Evolutionary conservation across 2,888 invertebrate species (phyloP), one percentile per base, ranked within the genome.

Genomic region (Aleiodes leptofemur): DNA sequence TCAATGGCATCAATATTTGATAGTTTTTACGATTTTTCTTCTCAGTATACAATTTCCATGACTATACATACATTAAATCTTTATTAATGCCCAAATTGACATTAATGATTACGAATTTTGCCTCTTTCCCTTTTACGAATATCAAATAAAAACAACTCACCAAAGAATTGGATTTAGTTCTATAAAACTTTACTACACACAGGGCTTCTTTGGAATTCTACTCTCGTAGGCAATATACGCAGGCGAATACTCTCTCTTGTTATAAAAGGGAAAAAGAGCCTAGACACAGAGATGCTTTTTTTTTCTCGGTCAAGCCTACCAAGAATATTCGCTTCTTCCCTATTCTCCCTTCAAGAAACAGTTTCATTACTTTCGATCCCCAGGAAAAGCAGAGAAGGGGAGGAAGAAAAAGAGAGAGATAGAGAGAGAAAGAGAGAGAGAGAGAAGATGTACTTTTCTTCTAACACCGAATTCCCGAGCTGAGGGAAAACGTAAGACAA

Each of bases 321-420:
- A 81, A 81, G 78, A 81, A 78, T 77, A 64, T 64, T 64, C 43
- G 43, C 43, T 43, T 9, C 43, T 38, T 8, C 38, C 8, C 38
- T 11, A 43, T 64, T 48, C 48, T 34, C 83, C 82, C 82, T 79
- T 83, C 80, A 79, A 84, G 86, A 85, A 87, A 88, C 87, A 87
- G 87, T 88, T 88, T 88, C 88, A 87, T 88, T 88, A 88, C 86
- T 85, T 86, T 86, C 85, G 85, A 86, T 86, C 86, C 85, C 82
- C 74, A 77, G 70, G 57, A 34, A 34, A 34, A 34, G 74, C 69
- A 70, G 66, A 69, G 29, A 69, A 66, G 64, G 71, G 29, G 72
- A 66, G 64, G 71, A 59, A 72, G 56, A 61, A 56, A 68, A 50
- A 55, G 43, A 43, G 51, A 61, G 51, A 50, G 55, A 51, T 23